Evolutionary conservation across 2,888 invertebrate species (phyloP), one percentile per base, ranked within the genome.

Genomic region (Colostygia pectinataria): DNA sequence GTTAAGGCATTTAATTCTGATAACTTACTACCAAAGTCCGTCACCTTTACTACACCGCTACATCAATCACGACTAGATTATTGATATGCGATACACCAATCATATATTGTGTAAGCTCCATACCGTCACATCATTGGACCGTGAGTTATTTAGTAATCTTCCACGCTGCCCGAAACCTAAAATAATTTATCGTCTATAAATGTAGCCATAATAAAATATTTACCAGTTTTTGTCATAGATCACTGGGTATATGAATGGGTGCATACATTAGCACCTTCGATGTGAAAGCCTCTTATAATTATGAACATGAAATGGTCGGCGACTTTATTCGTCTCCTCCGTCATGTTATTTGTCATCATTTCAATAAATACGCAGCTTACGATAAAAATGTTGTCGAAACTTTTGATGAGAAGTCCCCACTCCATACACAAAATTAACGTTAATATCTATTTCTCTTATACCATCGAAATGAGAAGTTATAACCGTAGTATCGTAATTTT

Each of bases 311-410:
- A 53, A 53, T 31, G 45, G 48, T 25, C 57, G 57, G 55, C 55
- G 38, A 49, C 55, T 62, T 61, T 47, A 55, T 49, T 53, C 51
- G 38, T 48, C 40, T 18, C 28, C 34, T 51, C 43, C 38, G 40
- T 55, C 57, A 45, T 45, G 61, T 60, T 65, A 61, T 61, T 61
- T 65, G 60, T 65, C 65, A 63, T 61, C 57, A 46, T 48, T 56
- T 55, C 49, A 61, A 63, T 65, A 61, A 63, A 65, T 63, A 61
- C 57, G 36, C 50, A 39, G 56, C 58, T 65, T 60, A 64, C 51
- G 55, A 53, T 63, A 56, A 63, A 57, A 61, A 60, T 53, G 55
- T 56, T 59, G 52, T 56, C 55, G 53, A 61, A 52, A 56, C 55
- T 55, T 59, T 53, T 57, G 59, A 57, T 59, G 56, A 50, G 53